phyloP scores from a whole-genome alignment of 2,797 vertebrate species.

The Holocentrus rufus region DNA sequence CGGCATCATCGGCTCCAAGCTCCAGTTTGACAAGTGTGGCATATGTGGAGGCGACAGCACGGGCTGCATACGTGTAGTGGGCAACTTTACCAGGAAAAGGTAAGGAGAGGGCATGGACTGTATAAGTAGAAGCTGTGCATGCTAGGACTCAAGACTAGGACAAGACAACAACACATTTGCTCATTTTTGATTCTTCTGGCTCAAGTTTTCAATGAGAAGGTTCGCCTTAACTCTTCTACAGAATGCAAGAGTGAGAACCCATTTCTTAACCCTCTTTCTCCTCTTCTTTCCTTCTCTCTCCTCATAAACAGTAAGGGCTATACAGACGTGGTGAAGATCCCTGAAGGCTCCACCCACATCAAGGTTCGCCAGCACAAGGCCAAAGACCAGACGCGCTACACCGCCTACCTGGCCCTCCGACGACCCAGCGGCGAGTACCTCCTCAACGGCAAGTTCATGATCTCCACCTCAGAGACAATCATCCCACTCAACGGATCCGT shows the following conservation, averaged over 20 bases:
- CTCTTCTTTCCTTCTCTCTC: conserved; percentile 4
- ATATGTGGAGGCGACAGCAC: conserved; percentile 94
- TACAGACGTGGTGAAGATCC: conserved; percentile 96
- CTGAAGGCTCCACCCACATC: conserved; percentile 93
- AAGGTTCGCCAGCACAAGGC: conserved; percentile 96
- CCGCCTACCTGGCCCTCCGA: conserved; percentile 93
- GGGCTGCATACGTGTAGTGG: conserved; percentile 90
- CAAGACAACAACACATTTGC: too few relatives aligned
- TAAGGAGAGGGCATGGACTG: conserved; percentile 58
- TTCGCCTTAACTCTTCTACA: too few relatives aligned
- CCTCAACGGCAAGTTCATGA: conserved; percentile 97
- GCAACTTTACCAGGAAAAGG: conserved; percentile 96
- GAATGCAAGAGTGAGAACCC: too few relatives aligned
- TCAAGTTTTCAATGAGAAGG: too few relatives aligned
- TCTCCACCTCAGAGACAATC: conserved; percentile 96
- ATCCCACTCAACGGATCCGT: conserved; percentile 93
- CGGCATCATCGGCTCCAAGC: conserved; percentile 95
- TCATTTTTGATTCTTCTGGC: too few relatives aligned
- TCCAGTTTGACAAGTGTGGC: conserved; percentile 95
- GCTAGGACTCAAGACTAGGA: too few relatives aligned
- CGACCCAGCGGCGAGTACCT: conserved; percentile 91
- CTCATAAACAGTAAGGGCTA: conserved; percentile 90
- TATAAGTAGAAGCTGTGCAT: not conserved
- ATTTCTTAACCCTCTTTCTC: conserved; percentile 8
- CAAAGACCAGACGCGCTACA: conserved; percentile 93